Evolutionary conservation across 2,113 vertebrate species (phyloP).

Genomic region (Meriones unguiculatus): DNA sequence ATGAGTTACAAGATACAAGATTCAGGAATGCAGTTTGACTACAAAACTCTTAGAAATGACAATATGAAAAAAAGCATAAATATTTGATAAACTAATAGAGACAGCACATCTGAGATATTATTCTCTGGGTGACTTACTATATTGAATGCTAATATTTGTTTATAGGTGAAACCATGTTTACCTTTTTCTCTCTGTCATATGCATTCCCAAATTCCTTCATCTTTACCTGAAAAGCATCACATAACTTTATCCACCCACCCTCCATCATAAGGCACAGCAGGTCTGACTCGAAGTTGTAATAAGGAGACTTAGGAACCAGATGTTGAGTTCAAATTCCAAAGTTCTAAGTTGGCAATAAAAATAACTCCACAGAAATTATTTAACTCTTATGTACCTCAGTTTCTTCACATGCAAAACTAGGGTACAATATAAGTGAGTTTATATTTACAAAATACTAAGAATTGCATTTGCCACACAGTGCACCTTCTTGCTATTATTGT

Average conservation of each 20-base stretch:
- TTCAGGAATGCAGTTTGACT: neutral
- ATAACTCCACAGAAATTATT: neutral
- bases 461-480: neutral
- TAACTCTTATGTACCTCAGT: neutral
- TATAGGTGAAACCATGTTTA: neutral
- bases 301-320: neutral
- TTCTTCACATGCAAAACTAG: neutral
- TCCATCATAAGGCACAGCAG: too few species aligned
- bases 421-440: neutral
- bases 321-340: neutral
- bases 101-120: neutral
- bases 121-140: neutral
- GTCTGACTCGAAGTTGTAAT: neutral
- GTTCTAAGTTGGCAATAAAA: neutral
- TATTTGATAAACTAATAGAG: neutral
- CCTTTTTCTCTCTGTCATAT: neutral
- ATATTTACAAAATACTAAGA: neutral
- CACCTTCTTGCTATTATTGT: neutral
- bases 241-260: neutral
- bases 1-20: neutral
- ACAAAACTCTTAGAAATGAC: neutral
- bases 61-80: neutral
- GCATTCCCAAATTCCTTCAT: neutral
- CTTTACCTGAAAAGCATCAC: neutral
- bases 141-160: neutral